Conservation (phyloP, 1,140 invertebrate species). For the Phymastichus coffea region DNA sequence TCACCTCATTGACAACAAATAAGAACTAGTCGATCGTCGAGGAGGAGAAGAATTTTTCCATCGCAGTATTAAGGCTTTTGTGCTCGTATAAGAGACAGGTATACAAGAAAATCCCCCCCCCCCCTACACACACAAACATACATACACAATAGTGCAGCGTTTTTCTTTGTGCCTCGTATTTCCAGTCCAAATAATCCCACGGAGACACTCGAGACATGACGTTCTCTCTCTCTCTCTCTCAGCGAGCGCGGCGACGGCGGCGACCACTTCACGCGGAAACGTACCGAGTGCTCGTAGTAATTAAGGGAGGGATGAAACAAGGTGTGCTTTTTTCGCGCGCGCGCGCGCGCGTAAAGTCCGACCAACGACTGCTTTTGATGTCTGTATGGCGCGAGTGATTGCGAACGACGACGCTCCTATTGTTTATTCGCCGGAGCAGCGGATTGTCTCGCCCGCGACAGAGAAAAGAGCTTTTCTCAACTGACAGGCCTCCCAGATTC, state of each 20-base stretch:
- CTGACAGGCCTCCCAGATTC: too few species aligned
- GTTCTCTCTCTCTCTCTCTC: neutral
- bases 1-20: constrained; percentile 21
- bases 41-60: neutral
- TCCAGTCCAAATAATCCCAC: constrained; percentile 17
- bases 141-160: constrained; percentile 6
- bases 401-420: too few species aligned
- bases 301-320: neutral
- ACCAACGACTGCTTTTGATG: too few species aligned
- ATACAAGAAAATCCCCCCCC: constrained; percentile 19
- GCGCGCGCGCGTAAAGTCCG: too few species aligned
- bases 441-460: too few species aligned
- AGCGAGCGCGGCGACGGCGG: neutral
- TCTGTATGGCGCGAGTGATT: too few species aligned
- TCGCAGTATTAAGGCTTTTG: too few species aligned
- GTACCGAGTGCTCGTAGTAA: neutral
- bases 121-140: too few species aligned
- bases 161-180: constrained; percentile 22
- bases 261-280: constrained; percentile 5
- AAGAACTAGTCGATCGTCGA: neutral
- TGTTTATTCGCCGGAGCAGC: too few species aligned
- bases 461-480: too few species aligned
- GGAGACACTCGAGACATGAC: neutral
- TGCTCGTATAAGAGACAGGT: too few species aligned
- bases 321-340: too few species aligned